Conservation (phyloP, 2,113 vertebrate species). For the Corapipo altera region DNA sequence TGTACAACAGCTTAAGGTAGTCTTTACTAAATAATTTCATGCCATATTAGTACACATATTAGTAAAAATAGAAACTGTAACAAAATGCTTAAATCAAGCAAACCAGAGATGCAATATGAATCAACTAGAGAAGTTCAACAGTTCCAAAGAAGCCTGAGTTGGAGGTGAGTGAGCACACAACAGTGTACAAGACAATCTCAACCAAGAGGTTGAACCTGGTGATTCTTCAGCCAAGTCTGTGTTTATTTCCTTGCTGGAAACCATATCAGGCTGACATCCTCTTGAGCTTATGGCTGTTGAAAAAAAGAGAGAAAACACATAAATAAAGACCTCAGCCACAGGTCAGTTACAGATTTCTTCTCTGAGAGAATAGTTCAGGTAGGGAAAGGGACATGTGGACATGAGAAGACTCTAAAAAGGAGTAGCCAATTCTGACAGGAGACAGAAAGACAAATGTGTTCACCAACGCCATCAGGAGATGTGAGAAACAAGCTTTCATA, state of each 20-base stretch:
- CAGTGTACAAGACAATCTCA: neutral
- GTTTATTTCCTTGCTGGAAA: slow-evolving; percentile 11
- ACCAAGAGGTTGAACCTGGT: neutral
- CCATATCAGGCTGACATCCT: neutral
- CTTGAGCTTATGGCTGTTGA: slow-evolving; percentile 42
- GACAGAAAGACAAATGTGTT: neutral
- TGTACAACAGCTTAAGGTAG: neutral
- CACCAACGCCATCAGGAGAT: neutral
- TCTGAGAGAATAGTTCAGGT: neutral
- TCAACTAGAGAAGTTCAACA: slow-evolving; percentile 35
- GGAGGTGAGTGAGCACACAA: neutral
- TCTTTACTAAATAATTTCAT: neutral
- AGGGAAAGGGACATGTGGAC: neutral
- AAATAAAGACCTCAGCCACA: neutral
- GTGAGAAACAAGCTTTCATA: neutral
- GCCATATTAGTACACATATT: neutral
- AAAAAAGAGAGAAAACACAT: neutral
- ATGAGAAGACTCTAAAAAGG: neutral
- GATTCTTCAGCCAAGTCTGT: neutral
- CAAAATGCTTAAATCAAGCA: slow-evolving; percentile 67
- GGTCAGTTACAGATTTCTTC: neutral
- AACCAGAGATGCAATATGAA: slow-evolving; percentile 71
- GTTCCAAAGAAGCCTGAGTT: slow-evolving; percentile 29
- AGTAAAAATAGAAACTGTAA: slow-evolving; percentile 35
- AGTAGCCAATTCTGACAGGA: neutral